These are phyloP conservation scores for Echeneis naucrates DNA, from an alignment of 2,797 vertebrate species.

Conservation along the genomic window DNA sequence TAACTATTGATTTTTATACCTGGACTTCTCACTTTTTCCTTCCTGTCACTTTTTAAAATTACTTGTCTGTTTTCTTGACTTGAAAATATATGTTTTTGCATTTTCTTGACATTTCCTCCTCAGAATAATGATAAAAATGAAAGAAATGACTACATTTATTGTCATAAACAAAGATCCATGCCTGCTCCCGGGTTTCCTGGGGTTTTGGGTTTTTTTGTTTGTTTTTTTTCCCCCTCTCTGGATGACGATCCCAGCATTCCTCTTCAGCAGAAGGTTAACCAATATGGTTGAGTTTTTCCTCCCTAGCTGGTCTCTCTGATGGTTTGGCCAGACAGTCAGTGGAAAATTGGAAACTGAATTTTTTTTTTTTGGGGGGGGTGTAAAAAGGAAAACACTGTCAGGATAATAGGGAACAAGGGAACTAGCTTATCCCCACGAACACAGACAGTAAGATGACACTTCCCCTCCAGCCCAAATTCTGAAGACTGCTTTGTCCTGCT, in stretches of 20 bases:
- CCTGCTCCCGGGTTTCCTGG: constrained; percentile 1
- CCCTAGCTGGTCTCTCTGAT: constrained; percentile 68
- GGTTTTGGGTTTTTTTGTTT: too few relatives aligned
- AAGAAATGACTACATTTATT: background rate
- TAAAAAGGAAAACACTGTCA: constrained; percentile 57
- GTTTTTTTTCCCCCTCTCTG: constrained; percentile 2
- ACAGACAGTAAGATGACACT: constrained; percentile 67
- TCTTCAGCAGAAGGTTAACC: constrained; percentile 62
- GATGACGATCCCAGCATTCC: constrained; percentile 63
- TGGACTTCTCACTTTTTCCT: background rate
- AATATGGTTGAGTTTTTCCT: constrained; percentile 69
- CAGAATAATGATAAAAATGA: background rate
- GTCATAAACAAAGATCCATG: background rate
- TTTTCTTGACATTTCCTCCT: background rate
- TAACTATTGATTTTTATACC: constrained; percentile 33
- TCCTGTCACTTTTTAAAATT: background rate
- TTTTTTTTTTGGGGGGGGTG: constrained; percentile 14
- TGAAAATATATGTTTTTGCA: background rate
- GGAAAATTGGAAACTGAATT: constrained; percentile 68
- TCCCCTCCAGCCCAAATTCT: constrained; percentile 56
- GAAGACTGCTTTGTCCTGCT: constrained; percentile 67
- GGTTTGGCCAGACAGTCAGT: constrained; percentile 71
- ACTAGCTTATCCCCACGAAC: constrained; percentile 51
- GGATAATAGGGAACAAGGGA: constrained; percentile 54
- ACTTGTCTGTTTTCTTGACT: constrained; percentile 3